Evolutionary conservation across 2,888 invertebrate species (phyloP), one percentile per base, ranked within the genome.

Genomic region (Axea sp.): DNA sequence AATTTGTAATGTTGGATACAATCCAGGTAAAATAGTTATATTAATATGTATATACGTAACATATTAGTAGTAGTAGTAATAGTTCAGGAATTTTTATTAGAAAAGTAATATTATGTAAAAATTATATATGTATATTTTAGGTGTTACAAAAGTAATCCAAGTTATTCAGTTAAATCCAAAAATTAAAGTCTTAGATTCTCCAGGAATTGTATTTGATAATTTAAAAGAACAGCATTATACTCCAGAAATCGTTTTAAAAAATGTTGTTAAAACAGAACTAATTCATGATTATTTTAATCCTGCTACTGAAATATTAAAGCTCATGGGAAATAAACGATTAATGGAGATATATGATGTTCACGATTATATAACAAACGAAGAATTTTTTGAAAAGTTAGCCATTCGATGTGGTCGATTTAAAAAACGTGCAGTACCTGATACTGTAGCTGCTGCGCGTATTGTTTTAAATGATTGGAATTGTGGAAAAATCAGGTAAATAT

Each of bases 81-180:
- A n/a, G n/a, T n/a, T n/a, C n/a, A n/a, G 3, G 3, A 24, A 24
- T 24, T 24, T 24, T 1, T n/a, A n/a, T n/a, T n/a, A 24, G 7
- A 24, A 24, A 24, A 26, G 24, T 43, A 26, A 12, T 8, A 26
- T 7, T 26, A 26, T 9, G 0, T 15, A 1, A 35, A 15, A 35
- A 35, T 24, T 15, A 37, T 37, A 8, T 3, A 24, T 22, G n/a
- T 51, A 19, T 14, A 12, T 78, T 80, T 26, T 37, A 85, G 83
- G 84, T 37, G 74, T 84, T n/a, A 87, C 87, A n/a, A 97, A 96
- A 87, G 90, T 93, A 64, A 93, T 98, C 92, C 98, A 99, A 89
- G 94, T 94, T 77, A 95, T 99, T 4, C 96, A 97, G 78, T 88
- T 99, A 22, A 98, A 99, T 88, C 96, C 96, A 0, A 96, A 98